Evolutionary conservation across 2,797 vertebrate genomes (phyloP).

Genomic region (Dallia pectoralis): DNA sequence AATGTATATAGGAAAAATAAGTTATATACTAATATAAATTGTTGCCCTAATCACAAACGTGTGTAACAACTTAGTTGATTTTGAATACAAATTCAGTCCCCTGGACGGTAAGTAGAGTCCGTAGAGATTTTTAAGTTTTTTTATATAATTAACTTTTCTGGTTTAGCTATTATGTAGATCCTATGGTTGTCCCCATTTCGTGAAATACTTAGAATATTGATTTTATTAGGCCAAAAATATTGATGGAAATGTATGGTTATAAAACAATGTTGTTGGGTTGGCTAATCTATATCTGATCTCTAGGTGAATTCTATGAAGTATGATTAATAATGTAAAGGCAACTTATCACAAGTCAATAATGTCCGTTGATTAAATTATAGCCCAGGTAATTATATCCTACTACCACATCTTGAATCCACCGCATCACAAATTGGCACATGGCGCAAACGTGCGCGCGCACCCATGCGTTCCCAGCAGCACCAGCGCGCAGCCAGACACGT

Average conservation of each 20-base stretch:
- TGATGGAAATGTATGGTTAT: not conserved
- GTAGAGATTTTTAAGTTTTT: too few relatives aligned
- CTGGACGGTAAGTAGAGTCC: too few relatives aligned
- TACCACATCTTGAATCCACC: conserved; percentile 43
- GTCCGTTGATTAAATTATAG: conserved; percentile 7
- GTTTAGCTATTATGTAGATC: too few relatives aligned
- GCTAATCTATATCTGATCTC: conserved; percentile 7
- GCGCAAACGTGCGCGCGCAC: conserved; percentile 53
- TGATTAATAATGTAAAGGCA: not conserved
- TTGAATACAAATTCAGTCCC: too few relatives aligned
- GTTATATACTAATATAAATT: too few relatives aligned
- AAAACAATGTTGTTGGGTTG: not conserved
- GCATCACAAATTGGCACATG: conserved; percentile 33
- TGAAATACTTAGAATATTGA: too few relatives aligned
- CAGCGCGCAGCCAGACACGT: conserved; percentile 53
- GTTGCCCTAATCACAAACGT: too few relatives aligned
- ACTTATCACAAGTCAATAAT: conserved; percentile 22
- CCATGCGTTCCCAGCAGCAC: conserved; percentile 55
- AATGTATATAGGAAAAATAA: too few relatives aligned
- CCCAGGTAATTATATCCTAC: conserved; percentile 4
- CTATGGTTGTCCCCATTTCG: too few relatives aligned
- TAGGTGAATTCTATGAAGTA: not conserved
- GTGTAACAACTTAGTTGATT: too few relatives aligned
- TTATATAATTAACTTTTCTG: too few relatives aligned
- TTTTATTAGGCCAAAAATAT: too few relatives aligned